A percentile compares a stretch with the other conserved stretches of the same genome.
Conservation (phyloP, 2,113 vertebrate genomes). For the Microcebus murinus region DNA sequence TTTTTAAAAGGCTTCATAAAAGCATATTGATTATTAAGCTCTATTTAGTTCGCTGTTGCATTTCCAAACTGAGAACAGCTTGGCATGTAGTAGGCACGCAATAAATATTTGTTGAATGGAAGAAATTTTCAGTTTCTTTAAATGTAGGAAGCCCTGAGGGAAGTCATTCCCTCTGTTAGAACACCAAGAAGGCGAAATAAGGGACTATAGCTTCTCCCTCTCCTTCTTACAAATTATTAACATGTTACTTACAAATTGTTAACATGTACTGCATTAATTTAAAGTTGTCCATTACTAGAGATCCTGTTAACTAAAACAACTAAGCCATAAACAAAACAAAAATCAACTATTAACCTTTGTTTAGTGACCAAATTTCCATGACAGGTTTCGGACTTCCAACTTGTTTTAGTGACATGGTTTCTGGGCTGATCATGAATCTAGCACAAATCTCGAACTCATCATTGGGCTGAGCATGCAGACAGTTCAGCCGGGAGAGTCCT, state of each 20-base stretch:
- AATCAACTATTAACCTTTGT: background rate
- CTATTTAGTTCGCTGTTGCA: background rate
- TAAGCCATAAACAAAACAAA: background rate
- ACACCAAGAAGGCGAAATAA: background rate
- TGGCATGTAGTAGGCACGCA: background rate
- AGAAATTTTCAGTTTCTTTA: constrained; percentile 17
- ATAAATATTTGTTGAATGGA: background rate
- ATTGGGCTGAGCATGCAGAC: background rate
- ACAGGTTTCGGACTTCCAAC: background rate
- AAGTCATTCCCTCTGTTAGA: background rate
- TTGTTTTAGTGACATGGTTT: background rate
- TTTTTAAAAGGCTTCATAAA: background rate
- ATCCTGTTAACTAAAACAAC: background rate
- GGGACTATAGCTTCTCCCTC: background rate
- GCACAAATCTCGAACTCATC: background rate
- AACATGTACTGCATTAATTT: background rate
- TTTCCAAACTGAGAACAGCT: background rate
- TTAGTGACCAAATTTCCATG: background rate
- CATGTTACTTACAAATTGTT: background rate
- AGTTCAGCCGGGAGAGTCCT: background rate
- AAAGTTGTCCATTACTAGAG: background rate
- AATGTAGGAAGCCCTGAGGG: background rate
- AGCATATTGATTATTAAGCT: background rate
- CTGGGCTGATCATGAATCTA: background rate
- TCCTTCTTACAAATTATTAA: background rate